A percentile compares a stretch with the other conserved stretches of the same genome.
phyloP scores from a whole-genome alignment of 2,797 vertebrate species.

The Eulemur mongoz region DNA sequence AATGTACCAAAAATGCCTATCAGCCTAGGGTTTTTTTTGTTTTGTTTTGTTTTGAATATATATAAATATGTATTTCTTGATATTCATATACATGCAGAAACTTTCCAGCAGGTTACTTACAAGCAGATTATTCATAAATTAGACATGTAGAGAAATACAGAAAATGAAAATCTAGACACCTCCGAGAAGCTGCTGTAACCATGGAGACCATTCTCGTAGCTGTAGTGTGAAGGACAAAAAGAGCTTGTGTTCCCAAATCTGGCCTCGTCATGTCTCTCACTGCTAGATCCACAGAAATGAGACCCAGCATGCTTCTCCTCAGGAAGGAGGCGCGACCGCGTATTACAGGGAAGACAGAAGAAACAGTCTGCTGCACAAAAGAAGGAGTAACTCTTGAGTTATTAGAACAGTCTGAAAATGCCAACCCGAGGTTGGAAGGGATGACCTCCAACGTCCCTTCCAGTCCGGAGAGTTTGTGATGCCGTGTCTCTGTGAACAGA shows the following conservation, averaged over 20 bases:
- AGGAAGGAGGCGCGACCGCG: not conserved
- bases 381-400: not conserved
- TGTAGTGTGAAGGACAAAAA: slow-evolving; percentile 52
- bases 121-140: slow-evolving; percentile 66
- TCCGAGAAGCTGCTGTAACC: slow-evolving; percentile 64
- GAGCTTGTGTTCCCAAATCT: slow-evolving; percentile 31
- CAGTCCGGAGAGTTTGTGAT: slow-evolving; percentile 49
- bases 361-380: not conserved
- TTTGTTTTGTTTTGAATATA: slow-evolving; percentile 20
- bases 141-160: slow-evolving; percentile 48
- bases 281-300: not conserved
- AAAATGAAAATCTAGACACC: slow-evolving; percentile 45
- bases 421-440: not conserved
- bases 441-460: slow-evolving; percentile 58
- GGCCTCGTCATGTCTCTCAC: not conserved
- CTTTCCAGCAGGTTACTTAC: slow-evolving; percentile 50
- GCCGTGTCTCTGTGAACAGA: slow-evolving; percentile 37
- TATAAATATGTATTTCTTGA: slow-evolving; percentile 24
- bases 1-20: slow-evolving; percentile 25
- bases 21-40: not conserved
- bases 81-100: slow-evolving; percentile 28
- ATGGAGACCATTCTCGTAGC: slow-evolving; percentile 64
- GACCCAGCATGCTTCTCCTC: not conserved
- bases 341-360: not conserved
- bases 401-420: not conserved